A percentile compares a stretch with the other conserved stretches of the same genome.
These are phyloP conservation scores for Eufriesea mexicana DNA, from an alignment of 1,140 invertebrate genomes.

Conservation along the genomic window DNA sequence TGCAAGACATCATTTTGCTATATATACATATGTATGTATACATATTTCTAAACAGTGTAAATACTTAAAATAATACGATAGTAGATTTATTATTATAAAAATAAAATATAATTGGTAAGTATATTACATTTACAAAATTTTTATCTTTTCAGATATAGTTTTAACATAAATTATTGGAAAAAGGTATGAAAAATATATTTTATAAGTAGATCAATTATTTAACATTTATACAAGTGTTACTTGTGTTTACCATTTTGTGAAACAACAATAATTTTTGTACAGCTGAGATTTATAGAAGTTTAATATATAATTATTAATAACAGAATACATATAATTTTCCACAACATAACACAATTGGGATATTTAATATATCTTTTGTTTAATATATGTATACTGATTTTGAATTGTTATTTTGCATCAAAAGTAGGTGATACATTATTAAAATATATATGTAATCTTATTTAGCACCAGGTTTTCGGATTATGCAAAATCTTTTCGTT, in stretches of 20 bases:
- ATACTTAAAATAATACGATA: background rate
- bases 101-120: constrained; percentile 18
- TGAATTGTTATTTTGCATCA: background rate
- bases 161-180: background rate
- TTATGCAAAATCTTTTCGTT: constrained; percentile 21
- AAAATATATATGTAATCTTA: constrained; percentile 30
- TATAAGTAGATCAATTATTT: background rate
- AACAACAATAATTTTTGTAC: background rate
- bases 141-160: background rate
- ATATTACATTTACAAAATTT: background rate
- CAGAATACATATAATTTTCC: constrained; percentile 3
- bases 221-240: background rate
- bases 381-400: constrained; percentile 1
- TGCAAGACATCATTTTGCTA: background rate
- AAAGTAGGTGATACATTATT: background rate
- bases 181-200: background rate
- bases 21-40: too few relatives aligned
- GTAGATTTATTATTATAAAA: background rate
- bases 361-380: background rate
- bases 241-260: constrained; percentile 4
- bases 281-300: background rate
- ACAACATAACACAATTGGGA: constrained; percentile 10
- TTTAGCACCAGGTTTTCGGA: constrained; percentile 5
- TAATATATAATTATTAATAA: background rate
- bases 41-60: constrained; percentile 14